A percentile compares a stretch with the other conserved stretches of the same genome.
Evolutionary conservation across 2,888 invertebrate genomes (phyloP).

Genomic region (Dynastes tityus): DNA sequence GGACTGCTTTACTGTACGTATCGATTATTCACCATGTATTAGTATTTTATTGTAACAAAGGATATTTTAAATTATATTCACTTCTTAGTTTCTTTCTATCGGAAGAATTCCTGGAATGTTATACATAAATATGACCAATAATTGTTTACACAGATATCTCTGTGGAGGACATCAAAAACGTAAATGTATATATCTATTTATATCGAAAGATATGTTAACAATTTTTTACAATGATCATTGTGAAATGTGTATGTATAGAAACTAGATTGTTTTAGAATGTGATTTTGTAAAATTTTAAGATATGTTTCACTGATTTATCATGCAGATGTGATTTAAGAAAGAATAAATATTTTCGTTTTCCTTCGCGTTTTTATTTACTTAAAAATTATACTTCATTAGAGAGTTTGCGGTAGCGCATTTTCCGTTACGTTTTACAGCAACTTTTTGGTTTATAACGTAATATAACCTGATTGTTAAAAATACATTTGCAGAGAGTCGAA

Average conservation of each 20-base stretch:
- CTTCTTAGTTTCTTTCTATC: constrained; percentile 14
- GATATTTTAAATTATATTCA: constrained; percentile 20
- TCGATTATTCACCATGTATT: constrained; percentile 10
- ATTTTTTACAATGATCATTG: constrained; percentile 57
- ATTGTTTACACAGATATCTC: constrained; percentile 21
- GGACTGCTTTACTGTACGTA: constrained; percentile 20
- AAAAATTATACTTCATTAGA: too few relatives aligned
- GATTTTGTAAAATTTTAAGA: constrained; percentile 64
- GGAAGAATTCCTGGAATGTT: constrained; percentile 45
- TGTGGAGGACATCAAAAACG: constrained; percentile 14
- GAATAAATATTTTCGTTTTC: constrained; percentile 60
- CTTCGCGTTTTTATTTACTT: constrained; percentile 39
- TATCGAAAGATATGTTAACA: constrained; percentile 43
- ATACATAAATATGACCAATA: constrained; percentile 26
- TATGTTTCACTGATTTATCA: constrained; percentile 65
- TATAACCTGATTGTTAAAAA: too few relatives aligned
- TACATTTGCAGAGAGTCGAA: too few relatives aligned
- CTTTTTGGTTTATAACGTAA: too few relatives aligned
- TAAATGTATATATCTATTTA: constrained; percentile 30
- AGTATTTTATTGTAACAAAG: constrained; percentile 30
- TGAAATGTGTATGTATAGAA: constrained; percentile 53
- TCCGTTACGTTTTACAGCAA: too few relatives aligned
- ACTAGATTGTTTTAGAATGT: constrained; percentile 59
- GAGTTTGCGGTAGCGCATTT: too few relatives aligned
- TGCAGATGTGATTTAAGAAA: constrained; percentile 67